Evolutionary conservation across 23 tunicate species (phyloP), one percentile per base, ranked within the genome.

Genomic region (Trididemnum clinides): DNA sequence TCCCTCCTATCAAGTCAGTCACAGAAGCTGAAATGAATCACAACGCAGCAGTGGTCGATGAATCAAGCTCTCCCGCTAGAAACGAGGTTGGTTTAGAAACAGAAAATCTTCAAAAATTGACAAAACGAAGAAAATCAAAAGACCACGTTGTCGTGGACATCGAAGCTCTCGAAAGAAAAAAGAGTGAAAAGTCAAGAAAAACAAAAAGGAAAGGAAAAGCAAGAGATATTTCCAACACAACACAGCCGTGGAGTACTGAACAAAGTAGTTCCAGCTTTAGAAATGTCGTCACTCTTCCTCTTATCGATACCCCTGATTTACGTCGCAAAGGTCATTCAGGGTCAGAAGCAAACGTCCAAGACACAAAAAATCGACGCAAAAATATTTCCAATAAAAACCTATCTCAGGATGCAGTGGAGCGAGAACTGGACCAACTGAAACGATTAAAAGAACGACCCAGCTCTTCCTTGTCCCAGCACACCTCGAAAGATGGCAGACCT

Each of bases 221-320:
- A 64, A 44, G 26, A 28, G 76, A 82, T 35, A 28, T 39, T 39
- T 30, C 38, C 7, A 27, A 6, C 34, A 23, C 84, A 29, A 44
- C 63, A 1, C 33, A 28, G n/a, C 57, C 64, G 26, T 73, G 82
- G 88, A 84, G 64, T 30, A 64, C 76, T 30, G 76, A 77, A 19
- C 58, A 21, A 15, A 50, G 64, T 64, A 6, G 26, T 33, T 1
- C 54, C 12, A 32, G 34, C 27, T 65, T 73, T 0, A 78, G 78
- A 31, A 44, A 78, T 22, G 84, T 86, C 1, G 78, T 82, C 26
- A 28, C 86, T 6, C 83, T 88, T 58, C 87, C 92, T 22, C 87
- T 59, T 10, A 89, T 89, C 71, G 79, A 33, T 66, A 77, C 70
- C 7, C 83, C 79, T 12, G 85, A 84, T 28, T 23, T 22, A 32